phyloP scores from a whole-genome alignment of 2,797 vertebrate genomes.

The Anguilla obscura region DNA sequence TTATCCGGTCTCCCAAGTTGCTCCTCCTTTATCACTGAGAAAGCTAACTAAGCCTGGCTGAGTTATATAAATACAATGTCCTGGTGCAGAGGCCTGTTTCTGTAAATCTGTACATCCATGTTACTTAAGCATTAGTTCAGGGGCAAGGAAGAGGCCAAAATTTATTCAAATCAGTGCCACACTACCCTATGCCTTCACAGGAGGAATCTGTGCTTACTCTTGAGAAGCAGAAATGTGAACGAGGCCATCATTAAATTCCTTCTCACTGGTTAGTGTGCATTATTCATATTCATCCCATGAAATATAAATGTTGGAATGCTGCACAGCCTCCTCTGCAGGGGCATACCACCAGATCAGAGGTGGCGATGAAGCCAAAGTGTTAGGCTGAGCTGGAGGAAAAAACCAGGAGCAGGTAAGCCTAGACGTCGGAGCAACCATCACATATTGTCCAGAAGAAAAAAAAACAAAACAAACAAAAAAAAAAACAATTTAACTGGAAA shows the following conservation, averaged over 20 bases:
- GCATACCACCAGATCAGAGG: slow-evolving; percentile 5
- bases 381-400: slow-evolving; percentile 25
- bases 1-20: not conserved
- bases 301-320: slow-evolving; percentile 33
- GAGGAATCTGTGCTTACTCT: slow-evolving; percentile 31
- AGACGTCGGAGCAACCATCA: not conserved
- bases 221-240: slow-evolving; percentile 29
- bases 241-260: slow-evolving; percentile 30
- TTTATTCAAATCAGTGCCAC: slow-evolving; percentile 25
- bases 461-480: not conserved
- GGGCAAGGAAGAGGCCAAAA: slow-evolving; percentile 1
- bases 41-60: not conserved
- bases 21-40: not conserved
- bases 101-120: slow-evolving; percentile 2
- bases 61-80: not conserved
- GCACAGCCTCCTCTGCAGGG: not conserved
- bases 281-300: slow-evolving; percentile 35
- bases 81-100: slow-evolving; percentile 7
- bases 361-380: slow-evolving; percentile 21
- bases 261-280: slow-evolving; percentile 30
- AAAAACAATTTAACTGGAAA: not conserved
- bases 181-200: slow-evolving; percentile 15
- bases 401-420: not conserved
- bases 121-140: slow-evolving; percentile 15
- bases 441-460: not conserved